Base-by-base conservation (phyloP, 2,797 vertebrate genomes). In the Ibycter americanus region DNA sequence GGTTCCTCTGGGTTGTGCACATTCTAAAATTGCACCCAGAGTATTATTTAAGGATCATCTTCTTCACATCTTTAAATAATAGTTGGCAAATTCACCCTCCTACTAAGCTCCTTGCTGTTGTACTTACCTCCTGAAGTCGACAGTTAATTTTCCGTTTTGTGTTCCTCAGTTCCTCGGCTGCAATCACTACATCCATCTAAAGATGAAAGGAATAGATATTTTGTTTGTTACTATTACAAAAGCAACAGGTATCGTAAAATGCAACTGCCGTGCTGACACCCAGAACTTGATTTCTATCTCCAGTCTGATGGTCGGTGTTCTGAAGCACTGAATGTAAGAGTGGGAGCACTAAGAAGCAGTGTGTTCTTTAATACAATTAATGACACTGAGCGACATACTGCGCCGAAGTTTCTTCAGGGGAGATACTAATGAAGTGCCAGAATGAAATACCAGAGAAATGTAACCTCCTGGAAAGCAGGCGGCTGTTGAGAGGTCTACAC, bases 51-150 rank as follows among this genome's bases (percentile, higher is more conserved):
- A 83, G 22, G 46, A 66, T 56, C 42, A 59, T 38, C 42, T 16
- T 79, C 54, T 54, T 40, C 20, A 63, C 63, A 70, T 40, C 42
- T 84, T 62, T 54, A 59, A n/a, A 65, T 40, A 63, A 46, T 11
- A 40, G 40, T 40, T 40, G 52, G 44, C 23, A 83, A 79, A 72
- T 78, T 76, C 36, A 67, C 62, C 6, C 44, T 26, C 77, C 44
- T 46, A 32, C 31, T 72, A 55, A 78, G 27, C 31, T 40, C 12
- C 18, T 71, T 72, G 79, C 52, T 91, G 61, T 80, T 49, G 32
- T 31, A n/a, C 94, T 97, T 96, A 98, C 98, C 98, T 98, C 97
- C n/a, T 97, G 95, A 81, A 98, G 90, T 95, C 96, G 98, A 83
- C 90, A 80, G 62, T 92, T 98, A 96, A 98, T 97, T 94, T 98